These are phyloP conservation scores for Leptopilina boulardi DNA, from an alignment of 1,140 invertebrate genomes.

Conservation along the genomic window DNA sequence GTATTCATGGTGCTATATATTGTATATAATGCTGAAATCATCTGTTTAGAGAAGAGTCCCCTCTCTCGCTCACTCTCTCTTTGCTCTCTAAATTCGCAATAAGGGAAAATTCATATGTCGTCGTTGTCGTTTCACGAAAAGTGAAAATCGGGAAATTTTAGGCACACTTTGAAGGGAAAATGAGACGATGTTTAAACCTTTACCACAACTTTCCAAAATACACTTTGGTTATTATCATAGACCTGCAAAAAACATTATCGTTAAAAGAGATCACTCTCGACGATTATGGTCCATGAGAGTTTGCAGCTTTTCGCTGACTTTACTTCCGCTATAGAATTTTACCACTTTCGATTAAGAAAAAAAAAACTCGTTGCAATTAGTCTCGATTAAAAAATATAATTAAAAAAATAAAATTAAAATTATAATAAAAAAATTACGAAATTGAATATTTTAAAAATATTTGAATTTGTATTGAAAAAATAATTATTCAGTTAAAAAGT, in stretches of 20 bases:
- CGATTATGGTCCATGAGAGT: slow-evolving; percentile 17
- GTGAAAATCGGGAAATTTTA: slow-evolving; percentile 37
- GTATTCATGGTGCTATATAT: neutral
- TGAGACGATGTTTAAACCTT: slow-evolving; percentile 37
- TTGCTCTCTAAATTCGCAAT: neutral
- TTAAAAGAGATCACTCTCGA: slow-evolving; percentile 45
- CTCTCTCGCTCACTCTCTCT: neutral
- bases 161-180: neutral
- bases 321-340: neutral
- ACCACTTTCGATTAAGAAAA: neutral
- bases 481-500: neutral
- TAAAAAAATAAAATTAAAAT: no score
- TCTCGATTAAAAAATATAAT: no score
- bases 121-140: slow-evolving; percentile 3
- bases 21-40: slow-evolving; percentile 12
- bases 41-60: neutral
- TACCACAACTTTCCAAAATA: no score
- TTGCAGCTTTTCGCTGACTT: slow-evolving; percentile 27
- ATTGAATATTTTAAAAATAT: no score
- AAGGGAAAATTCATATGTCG: neutral
- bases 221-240: slow-evolving; percentile 44
- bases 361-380: no score
- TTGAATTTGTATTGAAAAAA: no score
- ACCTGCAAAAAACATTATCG: slow-evolving; percentile 49
- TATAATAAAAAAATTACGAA: no score